phyloP scores from a whole-genome alignment of 23 tunicate species.

The Clavelina lepadiformis region DNA sequence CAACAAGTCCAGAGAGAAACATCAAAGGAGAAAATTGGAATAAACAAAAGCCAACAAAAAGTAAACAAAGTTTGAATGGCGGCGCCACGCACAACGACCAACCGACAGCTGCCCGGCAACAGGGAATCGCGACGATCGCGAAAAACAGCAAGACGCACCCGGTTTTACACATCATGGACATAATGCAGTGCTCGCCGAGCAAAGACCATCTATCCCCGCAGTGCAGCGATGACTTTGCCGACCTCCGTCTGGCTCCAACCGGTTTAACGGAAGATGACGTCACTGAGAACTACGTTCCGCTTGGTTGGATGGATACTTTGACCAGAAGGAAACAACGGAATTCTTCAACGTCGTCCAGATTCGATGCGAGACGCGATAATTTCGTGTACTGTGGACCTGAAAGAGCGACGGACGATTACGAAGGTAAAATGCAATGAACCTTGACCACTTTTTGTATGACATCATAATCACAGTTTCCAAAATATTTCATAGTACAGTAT shows the following conservation, averaged over 20 bases:
- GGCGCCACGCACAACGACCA: too few relatives aligned
- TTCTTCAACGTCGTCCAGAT: conserved; percentile 1
- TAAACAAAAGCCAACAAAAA: too few relatives aligned
- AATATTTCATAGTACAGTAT: too few relatives aligned
- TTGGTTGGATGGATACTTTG: conserved; percentile 35
- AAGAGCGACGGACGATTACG: conserved; percentile 5
- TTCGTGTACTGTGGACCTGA: conserved; percentile 54
- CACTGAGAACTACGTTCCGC: conserved; percentile 5
- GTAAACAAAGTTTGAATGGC: too few relatives aligned
- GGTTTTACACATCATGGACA: too few relatives aligned
- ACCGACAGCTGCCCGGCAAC: too few relatives aligned
- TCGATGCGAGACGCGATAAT: conserved; percentile 11
- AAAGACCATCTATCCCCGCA: conserved; percentile 10
- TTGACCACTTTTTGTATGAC: too few relatives aligned
- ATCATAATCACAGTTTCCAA: too few relatives aligned
- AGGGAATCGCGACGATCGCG: too few relatives aligned
- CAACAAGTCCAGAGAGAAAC: too few relatives aligned
- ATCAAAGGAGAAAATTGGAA: too few relatives aligned
- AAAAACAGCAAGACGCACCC: too few relatives aligned
- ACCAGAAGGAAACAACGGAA: conserved; percentile 25
- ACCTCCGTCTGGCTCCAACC: conserved; percentile 3
- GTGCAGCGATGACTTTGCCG: conserved; percentile 32
- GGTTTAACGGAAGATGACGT: neutral
- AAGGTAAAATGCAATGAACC: neutral
- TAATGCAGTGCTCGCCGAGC: neutral